Base-by-base conservation (phyloP, 2,888 invertebrate species). In the Acrobasis consociella region DNA sequence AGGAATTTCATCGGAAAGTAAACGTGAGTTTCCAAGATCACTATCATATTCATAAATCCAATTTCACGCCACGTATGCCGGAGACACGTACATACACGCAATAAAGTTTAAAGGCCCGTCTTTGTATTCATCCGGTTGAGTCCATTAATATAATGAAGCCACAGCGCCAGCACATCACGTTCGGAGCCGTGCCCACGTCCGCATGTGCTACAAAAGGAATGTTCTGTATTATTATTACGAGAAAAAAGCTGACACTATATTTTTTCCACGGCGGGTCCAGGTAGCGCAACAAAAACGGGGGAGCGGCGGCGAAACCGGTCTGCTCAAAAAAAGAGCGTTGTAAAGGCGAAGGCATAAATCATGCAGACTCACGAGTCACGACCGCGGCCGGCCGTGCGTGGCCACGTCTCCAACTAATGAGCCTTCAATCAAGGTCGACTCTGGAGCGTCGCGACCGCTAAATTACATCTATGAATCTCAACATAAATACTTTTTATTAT, bases 101-200 rank as follows among this genome's bases (percentile, higher is more conserved):
- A 84, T 82, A 82, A 85, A 87, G 85, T 87, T 86, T 85, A 86
- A 87, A 87, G 82, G 81, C 83, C 78, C 82, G 80, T 84, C 86
- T 90, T 89, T 87, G 88, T 89, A 89, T 90, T 89, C 90, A 89
- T 85, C 87, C 86, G 86, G 87, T 81, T 77, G 80, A 81, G 81
- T 84, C 86, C 89, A 91, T 91, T 90, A 91, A 89, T 88, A 86
- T 89, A 91, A 91, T 89, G 88, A 88, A 89, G 86, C 88, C 82
- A 86, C 89, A 86, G 80, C 81, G 82, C 81, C 81, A 80, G 81
- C 88, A 77, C 82, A 82, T 89, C 91, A 91, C 89, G 89, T 90
- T 78, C 75, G 77, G 78, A 78, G 76, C 77, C 78, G 75, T 79
- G 77, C 79, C 85, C 85, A 88, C 87, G 89, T 89, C 89, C 89